Conservation (phyloP, 2,797 vertebrate species). For the Alauda arvensis region DNA sequence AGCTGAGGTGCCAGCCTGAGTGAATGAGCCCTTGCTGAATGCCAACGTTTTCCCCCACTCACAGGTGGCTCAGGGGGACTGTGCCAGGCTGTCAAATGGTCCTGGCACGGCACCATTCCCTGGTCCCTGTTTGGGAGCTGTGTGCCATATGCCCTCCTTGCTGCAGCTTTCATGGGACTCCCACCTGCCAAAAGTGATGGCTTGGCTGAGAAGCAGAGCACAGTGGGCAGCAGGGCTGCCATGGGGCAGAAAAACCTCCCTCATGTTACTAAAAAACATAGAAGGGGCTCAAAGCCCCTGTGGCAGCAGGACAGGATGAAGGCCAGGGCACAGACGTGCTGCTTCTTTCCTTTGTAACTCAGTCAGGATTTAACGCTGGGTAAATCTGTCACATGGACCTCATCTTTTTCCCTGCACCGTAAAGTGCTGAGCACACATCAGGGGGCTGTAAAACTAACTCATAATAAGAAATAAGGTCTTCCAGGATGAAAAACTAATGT, state of each 20-base stretch:
- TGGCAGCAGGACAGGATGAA: neutral
- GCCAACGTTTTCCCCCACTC: neutral
- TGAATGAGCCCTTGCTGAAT: neutral
- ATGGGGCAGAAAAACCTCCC: neutral
- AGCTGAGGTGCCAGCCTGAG: neutral
- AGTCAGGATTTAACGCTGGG: neutral
- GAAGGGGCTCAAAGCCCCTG: neutral
- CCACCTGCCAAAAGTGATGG: neutral
- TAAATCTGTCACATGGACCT: neutral
- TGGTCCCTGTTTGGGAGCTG: neutral
- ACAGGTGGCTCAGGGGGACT: neutral
- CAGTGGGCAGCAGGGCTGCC: neutral
- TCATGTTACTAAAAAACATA: neutral
- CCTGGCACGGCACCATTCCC: fast-evolving
- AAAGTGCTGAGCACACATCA: conserved; percentile 25
- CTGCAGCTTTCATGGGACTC: neutral
- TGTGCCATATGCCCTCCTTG: neutral
- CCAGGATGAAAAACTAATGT: neutral
- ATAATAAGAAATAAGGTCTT: conserved; percentile 22
- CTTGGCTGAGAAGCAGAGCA: neutral
- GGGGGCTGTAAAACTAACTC: conserved; percentile 34
- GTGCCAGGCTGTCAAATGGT: conserved; percentile 3
- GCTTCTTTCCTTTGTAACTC: neutral
- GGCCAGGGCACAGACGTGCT: neutral
- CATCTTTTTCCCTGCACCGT: neutral